phyloP scores from a whole-genome alignment of 1,140 invertebrate genomes.

The Ips typographus region DNA sequence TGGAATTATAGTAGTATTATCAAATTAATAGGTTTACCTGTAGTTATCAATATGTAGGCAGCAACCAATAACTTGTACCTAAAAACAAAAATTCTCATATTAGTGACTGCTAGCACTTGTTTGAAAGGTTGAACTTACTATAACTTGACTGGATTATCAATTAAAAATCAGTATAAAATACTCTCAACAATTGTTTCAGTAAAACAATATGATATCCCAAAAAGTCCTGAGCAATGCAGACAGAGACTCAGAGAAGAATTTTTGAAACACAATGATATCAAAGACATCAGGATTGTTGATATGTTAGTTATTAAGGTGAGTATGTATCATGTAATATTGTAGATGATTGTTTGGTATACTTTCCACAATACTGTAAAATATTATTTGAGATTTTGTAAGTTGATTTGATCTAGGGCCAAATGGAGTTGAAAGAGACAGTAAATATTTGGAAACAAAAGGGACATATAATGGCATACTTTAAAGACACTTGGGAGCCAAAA shows the following conservation, averaged over 20 bases:
- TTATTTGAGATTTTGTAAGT: no score
- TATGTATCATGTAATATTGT: background rate
- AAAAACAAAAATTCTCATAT: no score
- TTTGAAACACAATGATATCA: conserved; percentile 70
- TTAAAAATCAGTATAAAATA: no score
- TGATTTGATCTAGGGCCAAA: conserved; percentile 74
- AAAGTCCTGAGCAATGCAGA: conserved; percentile 65
- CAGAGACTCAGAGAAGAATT: conserved; percentile 82
- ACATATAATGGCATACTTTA: conserved; percentile 85
- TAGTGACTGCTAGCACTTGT: no score
- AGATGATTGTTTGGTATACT: background rate
- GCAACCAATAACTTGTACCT: no score
- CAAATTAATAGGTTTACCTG: no score
- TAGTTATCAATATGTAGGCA: no score
- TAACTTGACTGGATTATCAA: no score
- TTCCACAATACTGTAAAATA: no score
- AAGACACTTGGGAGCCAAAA: conserved; percentile 79
- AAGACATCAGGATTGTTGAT: conserved; percentile 86
- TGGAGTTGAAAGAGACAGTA: conserved; percentile 87
- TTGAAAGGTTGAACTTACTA: no score
- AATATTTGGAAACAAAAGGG: conserved; percentile 85
- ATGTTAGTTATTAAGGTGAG: conserved; percentile 86
- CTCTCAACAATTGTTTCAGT: conserved; percentile 62
- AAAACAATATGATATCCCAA: conserved; percentile 75
- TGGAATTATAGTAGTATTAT: no score